phyloP scores from a whole-genome alignment of 2,888 invertebrate species.

The Caprella mutica region DNA sequence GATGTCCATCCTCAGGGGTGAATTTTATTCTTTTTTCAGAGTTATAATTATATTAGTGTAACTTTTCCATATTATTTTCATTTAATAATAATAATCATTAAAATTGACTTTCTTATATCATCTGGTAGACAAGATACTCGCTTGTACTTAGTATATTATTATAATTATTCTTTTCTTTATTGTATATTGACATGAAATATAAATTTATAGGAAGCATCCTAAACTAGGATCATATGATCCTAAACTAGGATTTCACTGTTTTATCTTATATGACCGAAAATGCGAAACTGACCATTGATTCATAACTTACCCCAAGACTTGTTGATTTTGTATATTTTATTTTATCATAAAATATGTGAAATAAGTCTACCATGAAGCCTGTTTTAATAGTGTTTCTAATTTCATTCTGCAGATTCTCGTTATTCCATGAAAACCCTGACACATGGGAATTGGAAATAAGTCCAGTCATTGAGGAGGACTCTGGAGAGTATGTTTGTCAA shows the following conservation, averaged over 20 bases:
- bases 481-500: constrained; percentile 66
- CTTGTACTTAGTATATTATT: background rate
- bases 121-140: too few species aligned
- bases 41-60: too few species aligned
- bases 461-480: constrained; percentile 60
- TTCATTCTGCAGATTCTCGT: constrained; percentile 46
- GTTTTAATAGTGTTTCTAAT: background rate
- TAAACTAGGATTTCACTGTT: too few species aligned
- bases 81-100: too few species aligned
- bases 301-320: too few species aligned
- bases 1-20: too few species aligned
- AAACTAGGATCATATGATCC: too few species aligned
- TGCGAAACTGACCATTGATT: too few species aligned
- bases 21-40: too few species aligned
- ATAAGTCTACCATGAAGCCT: background rate
- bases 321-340: background rate
- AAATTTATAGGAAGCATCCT: background rate
- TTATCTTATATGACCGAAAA: too few species aligned
- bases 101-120: too few species aligned
- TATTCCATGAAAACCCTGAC: constrained; percentile 58
- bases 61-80: too few species aligned
- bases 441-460: constrained; percentile 64
- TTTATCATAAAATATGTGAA: background rate
- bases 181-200: background rate
- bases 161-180: background rate